A percentile compares a stretch with the other conserved stretches of the same genome.
These are phyloP conservation scores for Callyntrura sp. DNA, from an alignment of 2,888 invertebrate genomes.

Conservation along the genomic window DNA sequence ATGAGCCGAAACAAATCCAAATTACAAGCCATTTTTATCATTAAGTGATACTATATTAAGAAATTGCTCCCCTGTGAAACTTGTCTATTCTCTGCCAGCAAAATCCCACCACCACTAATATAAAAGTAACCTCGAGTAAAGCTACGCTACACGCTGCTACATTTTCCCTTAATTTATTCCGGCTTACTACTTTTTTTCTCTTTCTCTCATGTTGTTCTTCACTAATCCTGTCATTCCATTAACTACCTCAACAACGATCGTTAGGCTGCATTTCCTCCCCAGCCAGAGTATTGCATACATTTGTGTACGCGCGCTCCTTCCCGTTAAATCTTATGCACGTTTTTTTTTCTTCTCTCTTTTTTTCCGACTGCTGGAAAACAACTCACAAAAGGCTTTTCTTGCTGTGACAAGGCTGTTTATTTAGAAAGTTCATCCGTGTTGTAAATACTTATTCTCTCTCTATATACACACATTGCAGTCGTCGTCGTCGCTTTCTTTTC, in stretches of 20 bases:
- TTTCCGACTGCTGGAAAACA: background rate
- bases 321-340: slow-evolving; percentile 22
- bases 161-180: slow-evolving; percentile 54
- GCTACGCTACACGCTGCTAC: background rate
- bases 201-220: slow-evolving; percentile 47
- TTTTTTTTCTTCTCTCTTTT: slow-evolving; percentile 5
- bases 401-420: slow-evolving; percentile 65
- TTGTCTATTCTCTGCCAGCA: background rate
- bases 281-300: slow-evolving; percentile 41
- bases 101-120: background rate
- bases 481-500: background rate
- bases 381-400: slow-evolving; percentile 37
- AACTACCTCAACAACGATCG: slow-evolving; percentile 74
- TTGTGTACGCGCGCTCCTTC: background rate
- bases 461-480: slow-evolving; percentile 29
- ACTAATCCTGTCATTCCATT: slow-evolving; percentile 74
- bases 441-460: slow-evolving; percentile 47
- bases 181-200: slow-evolving; percentile 39
- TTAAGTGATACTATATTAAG: slow-evolving; percentile 22
- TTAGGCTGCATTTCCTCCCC: slow-evolving; percentile 66
- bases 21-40: slow-evolving; percentile 59
- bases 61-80: slow-evolving; percentile 6
- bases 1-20: slow-evolving; percentile 61
- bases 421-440: slow-evolving; percentile 50
- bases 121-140: background rate